These are phyloP conservation scores for Thunnus albacares DNA, from an alignment of 2,797 vertebrate species.

Conservation along the genomic window DNA sequence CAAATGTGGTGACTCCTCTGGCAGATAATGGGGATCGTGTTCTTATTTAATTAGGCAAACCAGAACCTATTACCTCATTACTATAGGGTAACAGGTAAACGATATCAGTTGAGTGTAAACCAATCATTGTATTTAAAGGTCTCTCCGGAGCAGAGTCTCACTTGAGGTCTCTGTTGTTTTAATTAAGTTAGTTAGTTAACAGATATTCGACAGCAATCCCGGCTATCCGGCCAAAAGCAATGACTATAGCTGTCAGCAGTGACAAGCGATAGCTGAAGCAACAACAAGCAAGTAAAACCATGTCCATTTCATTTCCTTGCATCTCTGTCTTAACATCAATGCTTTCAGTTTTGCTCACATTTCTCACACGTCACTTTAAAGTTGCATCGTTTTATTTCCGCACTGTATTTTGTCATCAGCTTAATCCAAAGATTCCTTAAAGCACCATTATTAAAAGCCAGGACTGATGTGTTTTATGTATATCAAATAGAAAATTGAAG, in stretches of 20 bases:
- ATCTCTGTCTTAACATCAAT: no score
- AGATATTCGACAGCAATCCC: no score
- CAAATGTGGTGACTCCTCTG: background rate
- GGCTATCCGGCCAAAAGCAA: background rate
- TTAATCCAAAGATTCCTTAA: no score
- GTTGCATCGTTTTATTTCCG: no score
- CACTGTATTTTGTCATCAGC: no score
- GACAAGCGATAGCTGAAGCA: background rate
- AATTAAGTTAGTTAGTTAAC: background rate
- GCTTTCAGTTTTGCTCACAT: no score
- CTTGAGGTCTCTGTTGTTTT: background rate
- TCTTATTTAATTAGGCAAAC: constrained; percentile 45
- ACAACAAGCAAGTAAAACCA: background rate
- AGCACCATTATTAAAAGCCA: no score
- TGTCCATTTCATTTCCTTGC: background rate
- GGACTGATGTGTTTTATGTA: no score
- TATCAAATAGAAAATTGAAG: no score
- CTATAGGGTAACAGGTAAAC: background rate
- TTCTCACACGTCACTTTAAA: no score
- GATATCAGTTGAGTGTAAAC: constrained; percentile 2
- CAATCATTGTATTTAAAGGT: background rate
- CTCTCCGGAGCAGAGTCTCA: no score
- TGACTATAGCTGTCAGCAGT: background rate
- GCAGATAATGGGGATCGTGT: constrained; percentile 25
- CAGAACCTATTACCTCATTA: background rate